Conservation (phyloP, 2,113 vertebrate species). For the Larimichthys polyactis region DNA sequence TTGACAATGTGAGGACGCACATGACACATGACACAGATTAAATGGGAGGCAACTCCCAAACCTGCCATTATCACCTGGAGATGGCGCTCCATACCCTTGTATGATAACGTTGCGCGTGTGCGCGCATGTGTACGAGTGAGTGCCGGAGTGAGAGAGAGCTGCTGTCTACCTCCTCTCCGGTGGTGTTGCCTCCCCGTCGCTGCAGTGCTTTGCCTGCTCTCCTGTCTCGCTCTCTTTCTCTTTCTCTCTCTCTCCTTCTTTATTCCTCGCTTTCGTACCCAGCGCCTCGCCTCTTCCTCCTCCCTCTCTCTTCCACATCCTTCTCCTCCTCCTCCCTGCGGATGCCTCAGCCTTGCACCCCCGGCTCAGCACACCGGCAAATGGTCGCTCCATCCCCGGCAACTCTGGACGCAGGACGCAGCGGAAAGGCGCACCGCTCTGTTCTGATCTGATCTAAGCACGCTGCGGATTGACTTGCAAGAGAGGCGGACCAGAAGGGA, state of each 20-base stretch:
- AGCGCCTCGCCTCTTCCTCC: constrained; percentile 44
- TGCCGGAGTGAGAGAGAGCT: constrained; percentile 36
- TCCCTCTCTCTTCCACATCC: constrained; percentile 10
- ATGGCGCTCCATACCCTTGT: constrained; percentile 67
- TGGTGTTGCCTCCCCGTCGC: constrained; percentile 67
- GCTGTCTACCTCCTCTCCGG: constrained; percentile 70
- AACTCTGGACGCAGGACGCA: constrained; percentile 77
- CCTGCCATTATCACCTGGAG: constrained; percentile 40
- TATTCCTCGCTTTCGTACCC: constrained; percentile 53
- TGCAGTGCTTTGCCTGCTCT: constrained; percentile 72
- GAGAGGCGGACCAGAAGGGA: constrained; percentile 52
- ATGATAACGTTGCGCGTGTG: constrained; percentile 31
- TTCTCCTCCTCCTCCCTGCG: constrained; percentile 39
- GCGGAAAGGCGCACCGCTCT: constrained; percentile 66
- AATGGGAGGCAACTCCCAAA: constrained; percentile 24
- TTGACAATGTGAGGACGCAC: not conserved
- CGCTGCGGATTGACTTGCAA: constrained; percentile 74
- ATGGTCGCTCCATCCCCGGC: constrained; percentile 73
- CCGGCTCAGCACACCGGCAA: constrained; percentile 68
- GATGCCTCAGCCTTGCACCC: constrained; percentile 68
- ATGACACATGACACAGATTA: not conserved
- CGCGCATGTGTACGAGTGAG: constrained; percentile 21
- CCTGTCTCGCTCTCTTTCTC: constrained; percentile 25
- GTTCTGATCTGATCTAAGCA: constrained; percentile 64
- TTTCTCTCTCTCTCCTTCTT: constrained; percentile 16